Conservation (phyloP, 2,797 vertebrate genomes). For the Eupleurogrammus muticus region DNA sequence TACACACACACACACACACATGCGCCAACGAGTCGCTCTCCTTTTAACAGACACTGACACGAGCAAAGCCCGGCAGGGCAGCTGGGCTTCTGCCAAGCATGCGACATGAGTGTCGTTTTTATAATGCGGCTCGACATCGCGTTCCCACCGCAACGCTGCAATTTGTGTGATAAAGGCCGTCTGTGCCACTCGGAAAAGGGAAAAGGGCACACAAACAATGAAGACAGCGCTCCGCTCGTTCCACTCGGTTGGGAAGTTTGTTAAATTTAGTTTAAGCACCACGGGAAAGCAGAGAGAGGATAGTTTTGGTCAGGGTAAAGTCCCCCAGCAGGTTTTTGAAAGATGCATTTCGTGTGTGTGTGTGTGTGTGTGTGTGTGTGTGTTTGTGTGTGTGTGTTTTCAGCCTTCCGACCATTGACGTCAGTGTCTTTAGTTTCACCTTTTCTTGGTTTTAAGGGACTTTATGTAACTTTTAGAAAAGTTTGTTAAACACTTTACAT, state of each 20-base stretch:
- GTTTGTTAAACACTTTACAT: too few relatives aligned
- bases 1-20: constrained; percentile 51
- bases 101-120: constrained; percentile 66
- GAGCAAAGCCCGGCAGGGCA: constrained; percentile 60
- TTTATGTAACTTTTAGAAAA: too few relatives aligned
- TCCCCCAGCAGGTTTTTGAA: constrained; percentile 53
- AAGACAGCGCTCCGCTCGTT: constrained; percentile 47
- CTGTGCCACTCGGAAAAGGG: constrained; percentile 41
- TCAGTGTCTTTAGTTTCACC: too few relatives aligned
- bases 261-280: constrained; percentile 75
- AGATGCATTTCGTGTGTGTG: constrained; percentile 37
- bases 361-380: too few relatives aligned
- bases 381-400: too few relatives aligned
- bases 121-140: constrained; percentile 62
- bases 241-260: constrained; percentile 62
- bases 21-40: constrained; percentile 57
- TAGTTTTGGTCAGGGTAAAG: constrained; percentile 51
- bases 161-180: constrained; percentile 77
- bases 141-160: constrained; percentile 72
- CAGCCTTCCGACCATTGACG: too few relatives aligned
- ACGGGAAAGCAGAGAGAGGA: constrained; percentile 50
- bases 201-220: constrained; percentile 68
- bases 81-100: constrained; percentile 67
- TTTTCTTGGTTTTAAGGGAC: too few relatives aligned
- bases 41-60: constrained; percentile 60